Percentiles rank a stretch among this genome's conserved stretches.
Evolutionary conservation across 1,140 invertebrate species (phyloP).

Genomic region (Drosophila miranda): DNA sequence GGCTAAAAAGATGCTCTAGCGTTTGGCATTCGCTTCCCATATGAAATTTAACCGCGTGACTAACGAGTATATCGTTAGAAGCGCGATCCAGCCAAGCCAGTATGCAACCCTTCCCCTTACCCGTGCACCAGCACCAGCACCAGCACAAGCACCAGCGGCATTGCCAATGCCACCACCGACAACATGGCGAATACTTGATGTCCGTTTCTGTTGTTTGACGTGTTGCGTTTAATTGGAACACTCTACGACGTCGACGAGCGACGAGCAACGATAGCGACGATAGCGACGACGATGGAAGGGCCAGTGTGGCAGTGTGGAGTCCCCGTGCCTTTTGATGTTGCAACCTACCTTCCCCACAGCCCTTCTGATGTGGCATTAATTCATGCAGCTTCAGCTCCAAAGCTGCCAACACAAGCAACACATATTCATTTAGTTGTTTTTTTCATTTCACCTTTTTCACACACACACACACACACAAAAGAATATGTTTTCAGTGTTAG

Average conservation of each 20-base stretch:
- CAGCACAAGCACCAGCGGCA: constrained; percentile 26
- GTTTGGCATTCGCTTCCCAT: constrained; percentile 45
- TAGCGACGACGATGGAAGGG: constrained; percentile 26
- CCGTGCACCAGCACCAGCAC: constrained; percentile 1
- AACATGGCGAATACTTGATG: constrained; percentile 72
- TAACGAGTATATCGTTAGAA: constrained; percentile 76
- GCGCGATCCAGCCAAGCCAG: constrained; percentile 32
- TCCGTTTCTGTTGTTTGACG: constrained; percentile 71
- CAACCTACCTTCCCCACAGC: constrained; percentile 25
- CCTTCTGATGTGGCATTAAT: constrained; percentile 62
- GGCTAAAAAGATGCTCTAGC: constrained; percentile 48
- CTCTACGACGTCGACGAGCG: constrained; percentile 45
- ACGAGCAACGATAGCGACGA: constrained; percentile 16
- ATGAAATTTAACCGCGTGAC: constrained; percentile 73
- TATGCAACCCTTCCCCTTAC: background rate
- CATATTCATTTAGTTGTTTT: constrained; percentile 52
- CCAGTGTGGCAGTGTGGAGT: constrained; percentile 13
- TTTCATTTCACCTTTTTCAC: constrained; percentile 41
- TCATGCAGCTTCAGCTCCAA: constrained; percentile 58
- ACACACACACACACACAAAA: constrained; percentile 50
- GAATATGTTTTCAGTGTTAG: constrained; percentile 48
- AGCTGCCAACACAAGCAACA: constrained; percentile 20
- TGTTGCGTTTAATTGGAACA: constrained; percentile 79
- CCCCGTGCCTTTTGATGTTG: constrained; percentile 62
- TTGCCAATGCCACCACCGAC: constrained; percentile 47